Percentiles rank a stretch among this genome's conserved stretches.
These are phyloP conservation scores for Lacanobia wlatinum DNA, from an alignment of 2,888 invertebrate species.

Conservation along the genomic window DNA sequence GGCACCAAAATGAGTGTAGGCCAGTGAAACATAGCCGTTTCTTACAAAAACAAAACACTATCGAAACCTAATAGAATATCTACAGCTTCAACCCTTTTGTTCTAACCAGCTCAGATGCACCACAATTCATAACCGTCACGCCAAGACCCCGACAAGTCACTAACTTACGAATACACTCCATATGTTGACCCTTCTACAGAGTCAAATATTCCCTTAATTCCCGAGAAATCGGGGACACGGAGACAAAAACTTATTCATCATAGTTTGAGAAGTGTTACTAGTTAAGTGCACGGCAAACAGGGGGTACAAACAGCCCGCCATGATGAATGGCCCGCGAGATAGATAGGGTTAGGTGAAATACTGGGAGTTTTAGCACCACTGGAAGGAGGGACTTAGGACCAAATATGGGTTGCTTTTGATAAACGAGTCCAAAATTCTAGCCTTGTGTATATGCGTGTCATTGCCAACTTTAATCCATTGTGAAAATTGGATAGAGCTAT, in stretches of 20 bases:
- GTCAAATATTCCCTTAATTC: slow-evolving; percentile 49
- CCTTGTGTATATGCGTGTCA: too few species aligned
- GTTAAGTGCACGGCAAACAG: slow-evolving; percentile 69
- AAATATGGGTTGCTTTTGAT: background rate
- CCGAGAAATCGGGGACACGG: slow-evolving; percentile 45
- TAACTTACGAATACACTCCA: slow-evolving; percentile 33
- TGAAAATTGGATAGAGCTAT: too few species aligned
- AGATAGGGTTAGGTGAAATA: slow-evolving; percentile 71
- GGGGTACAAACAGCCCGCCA: slow-evolving; percentile 65
- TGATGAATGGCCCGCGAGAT: slow-evolving; percentile 72
- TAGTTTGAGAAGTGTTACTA: slow-evolving; percentile 64
- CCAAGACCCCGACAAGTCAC: slow-evolving; percentile 12
- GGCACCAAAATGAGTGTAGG: too few species aligned
- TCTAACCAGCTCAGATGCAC: slow-evolving; percentile 7
- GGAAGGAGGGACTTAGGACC: slow-evolving; percentile 27
- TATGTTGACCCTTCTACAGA: slow-evolving; percentile 34
- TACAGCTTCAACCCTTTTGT: slow-evolving; percentile 1
- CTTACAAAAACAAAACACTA: slow-evolving; percentile 10
- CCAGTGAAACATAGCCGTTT: too few species aligned
- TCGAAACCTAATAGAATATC: background rate
- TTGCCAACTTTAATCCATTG: too few species aligned
- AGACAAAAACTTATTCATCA: slow-evolving; percentile 65
- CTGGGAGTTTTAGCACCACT: slow-evolving; percentile 33
- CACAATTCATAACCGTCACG: slow-evolving; percentile 27
- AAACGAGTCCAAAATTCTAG: too few species aligned